Evolutionary conservation across 2,113 vertebrate species (phyloP).

Genomic region (Steatornis caripensis): DNA sequence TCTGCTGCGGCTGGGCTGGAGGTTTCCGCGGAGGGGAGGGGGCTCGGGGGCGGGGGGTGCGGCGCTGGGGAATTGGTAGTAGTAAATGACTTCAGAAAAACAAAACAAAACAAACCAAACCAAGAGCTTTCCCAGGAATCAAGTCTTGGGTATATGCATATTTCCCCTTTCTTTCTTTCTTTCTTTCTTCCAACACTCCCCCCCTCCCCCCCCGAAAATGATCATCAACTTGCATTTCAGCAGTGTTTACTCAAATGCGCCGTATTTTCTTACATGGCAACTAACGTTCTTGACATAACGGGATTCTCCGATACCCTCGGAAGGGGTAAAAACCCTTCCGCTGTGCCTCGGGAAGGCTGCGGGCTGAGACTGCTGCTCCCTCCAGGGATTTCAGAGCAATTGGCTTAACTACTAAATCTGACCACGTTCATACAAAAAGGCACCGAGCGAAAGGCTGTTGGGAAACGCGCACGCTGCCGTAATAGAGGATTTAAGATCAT

Average conservation of each 20-base stretch:
- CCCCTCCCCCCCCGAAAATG: not conserved
- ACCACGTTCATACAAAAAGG: constrained; percentile 60
- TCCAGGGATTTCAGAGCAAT: constrained; percentile 47
- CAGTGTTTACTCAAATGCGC: not conserved
- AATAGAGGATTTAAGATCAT: constrained; percentile 44
- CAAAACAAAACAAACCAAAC: too few species aligned
- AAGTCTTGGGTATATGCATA: not conserved
- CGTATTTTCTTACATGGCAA: not conserved
- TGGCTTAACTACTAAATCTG: constrained; percentile 66
- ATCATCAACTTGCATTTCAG: constrained; percentile 4
- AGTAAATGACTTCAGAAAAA: constrained; percentile 20
- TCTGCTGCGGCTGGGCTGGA: not conserved
- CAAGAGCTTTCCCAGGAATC: not conserved
- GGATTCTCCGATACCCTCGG: not conserved
- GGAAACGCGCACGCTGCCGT: constrained; percentile 1
- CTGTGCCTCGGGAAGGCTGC: not conserved
- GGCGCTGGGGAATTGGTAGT: not conserved
- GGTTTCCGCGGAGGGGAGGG: not conserved
- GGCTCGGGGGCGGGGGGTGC: too few species aligned
- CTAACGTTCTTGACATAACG: constrained; percentile 17
- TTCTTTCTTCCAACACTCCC: accelerated
- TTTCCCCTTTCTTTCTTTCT: not conserved
- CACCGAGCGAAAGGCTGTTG: not conserved
- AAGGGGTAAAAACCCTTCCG: not conserved
- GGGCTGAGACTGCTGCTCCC: not conserved